These are phyloP conservation scores for Raja brachyura DNA, from an alignment of 2,113 vertebrate genomes.

Conservation along the genomic window DNA sequence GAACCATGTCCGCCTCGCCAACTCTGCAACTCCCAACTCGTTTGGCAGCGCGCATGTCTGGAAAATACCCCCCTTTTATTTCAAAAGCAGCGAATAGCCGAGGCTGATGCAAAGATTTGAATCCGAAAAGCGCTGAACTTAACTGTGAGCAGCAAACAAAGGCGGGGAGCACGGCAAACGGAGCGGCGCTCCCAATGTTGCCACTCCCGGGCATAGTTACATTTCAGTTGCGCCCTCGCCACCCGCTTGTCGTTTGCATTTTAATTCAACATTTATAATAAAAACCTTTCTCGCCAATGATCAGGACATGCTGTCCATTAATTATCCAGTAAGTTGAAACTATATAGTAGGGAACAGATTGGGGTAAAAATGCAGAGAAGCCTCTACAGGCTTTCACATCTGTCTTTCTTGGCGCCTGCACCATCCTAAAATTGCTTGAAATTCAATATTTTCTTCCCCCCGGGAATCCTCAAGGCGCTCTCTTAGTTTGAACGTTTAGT, in stretches of 20 bases:
- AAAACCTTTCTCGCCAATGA: not conserved
- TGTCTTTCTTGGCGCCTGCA: too few relatives aligned
- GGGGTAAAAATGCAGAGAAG: too few relatives aligned
- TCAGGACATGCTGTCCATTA: too few relatives aligned
- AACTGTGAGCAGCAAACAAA: not conserved
- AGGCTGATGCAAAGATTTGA: not conserved
- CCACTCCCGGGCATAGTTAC: too few relatives aligned
- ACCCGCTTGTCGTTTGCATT: too few relatives aligned
- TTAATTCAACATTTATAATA: not conserved
- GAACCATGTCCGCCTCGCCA: not conserved
- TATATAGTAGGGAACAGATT: not conserved
- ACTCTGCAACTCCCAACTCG: too few relatives aligned
- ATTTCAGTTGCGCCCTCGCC: too few relatives aligned
- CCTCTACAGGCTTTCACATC: too few relatives aligned
- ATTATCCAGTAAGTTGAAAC: not conserved
- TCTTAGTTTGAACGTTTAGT: not conserved
- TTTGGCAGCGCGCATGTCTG: not conserved
- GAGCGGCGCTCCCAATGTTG: not conserved
- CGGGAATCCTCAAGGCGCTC: too few relatives aligned
- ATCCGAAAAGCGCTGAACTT: not conserved
- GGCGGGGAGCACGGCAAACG: not conserved
- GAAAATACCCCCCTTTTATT: not conserved
- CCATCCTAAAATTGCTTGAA: too few relatives aligned
- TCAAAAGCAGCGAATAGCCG: conserved; percentile 7
- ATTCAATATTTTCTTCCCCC: too few relatives aligned